Evolutionary conservation across 2,888 invertebrate species (phyloP).

Genomic region (Sussaba pulchella): DNA sequence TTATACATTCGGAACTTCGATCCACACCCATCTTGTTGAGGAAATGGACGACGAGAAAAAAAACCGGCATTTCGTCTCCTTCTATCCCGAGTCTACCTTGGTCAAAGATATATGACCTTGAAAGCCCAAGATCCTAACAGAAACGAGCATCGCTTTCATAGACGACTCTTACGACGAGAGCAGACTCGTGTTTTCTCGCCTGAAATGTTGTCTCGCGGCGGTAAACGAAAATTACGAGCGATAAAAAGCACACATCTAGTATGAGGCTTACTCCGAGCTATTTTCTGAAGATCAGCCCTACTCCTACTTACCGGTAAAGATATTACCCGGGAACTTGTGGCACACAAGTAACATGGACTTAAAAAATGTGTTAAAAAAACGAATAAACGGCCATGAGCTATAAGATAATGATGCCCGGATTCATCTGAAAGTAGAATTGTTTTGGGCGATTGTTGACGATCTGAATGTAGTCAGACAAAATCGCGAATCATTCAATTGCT

Average conservation of each 20-base stretch:
- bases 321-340: no score
- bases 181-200: constrained; percentile 17
- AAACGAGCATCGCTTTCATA: not conserved
- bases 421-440: constrained; percentile 12
- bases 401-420: not conserved
- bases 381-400: constrained; percentile 6
- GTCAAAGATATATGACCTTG: not conserved
- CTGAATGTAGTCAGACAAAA: constrained; percentile 6
- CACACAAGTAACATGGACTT: not conserved
- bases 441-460: constrained; percentile 3
- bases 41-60: not conserved
- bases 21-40: not conserved
- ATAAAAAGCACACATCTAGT: constrained; percentile 61
- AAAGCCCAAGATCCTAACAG: not conserved
- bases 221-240: constrained; percentile 59
- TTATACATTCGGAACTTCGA: no score
- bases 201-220: constrained; percentile 37
- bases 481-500: not conserved
- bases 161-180: not conserved
- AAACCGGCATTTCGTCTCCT: not conserved
- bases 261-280: constrained; percentile 45
- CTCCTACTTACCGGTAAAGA: not conserved
- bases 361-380: constrained; percentile 7
- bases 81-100: not conserved
- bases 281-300: constrained; percentile 3